Conservation (phyloP, 2,113 vertebrate genomes). For the Dryoscopus gambensis region DNA sequence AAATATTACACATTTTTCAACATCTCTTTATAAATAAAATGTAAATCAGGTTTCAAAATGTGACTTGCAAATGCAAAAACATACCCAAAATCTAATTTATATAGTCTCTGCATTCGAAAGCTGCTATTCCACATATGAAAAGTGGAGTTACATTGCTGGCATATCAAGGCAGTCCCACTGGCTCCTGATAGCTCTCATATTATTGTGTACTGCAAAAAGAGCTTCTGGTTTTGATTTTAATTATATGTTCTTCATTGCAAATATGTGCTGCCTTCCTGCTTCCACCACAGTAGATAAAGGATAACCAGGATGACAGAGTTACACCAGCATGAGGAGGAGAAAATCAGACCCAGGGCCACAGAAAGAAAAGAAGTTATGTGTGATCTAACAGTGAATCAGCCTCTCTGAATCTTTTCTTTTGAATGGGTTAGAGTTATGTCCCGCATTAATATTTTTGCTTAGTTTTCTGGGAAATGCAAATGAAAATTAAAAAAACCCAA, state of each 20-base stretch:
- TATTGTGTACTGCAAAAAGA: neutral
- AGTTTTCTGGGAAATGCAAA: slow-evolving; percentile 62
- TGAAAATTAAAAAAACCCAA: slow-evolving; percentile 44
- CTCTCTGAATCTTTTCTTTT: neutral
- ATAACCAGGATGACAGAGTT: neutral
- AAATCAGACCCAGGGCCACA: neutral
- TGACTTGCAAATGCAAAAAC: neutral
- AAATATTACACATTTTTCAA: neutral
- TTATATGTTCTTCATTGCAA: neutral
- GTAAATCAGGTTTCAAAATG: neutral
- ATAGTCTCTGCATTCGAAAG: neutral
- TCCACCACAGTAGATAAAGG: neutral
- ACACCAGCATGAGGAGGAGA: neutral
- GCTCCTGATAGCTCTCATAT: neutral
- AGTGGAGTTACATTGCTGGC: neutral
- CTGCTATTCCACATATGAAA: neutral
- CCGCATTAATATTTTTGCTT: slow-evolving; percentile 49
- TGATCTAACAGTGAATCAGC: neutral
- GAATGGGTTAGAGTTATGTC: neutral
- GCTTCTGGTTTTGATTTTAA: neutral
- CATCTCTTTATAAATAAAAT: neutral
- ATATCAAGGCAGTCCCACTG: neutral
- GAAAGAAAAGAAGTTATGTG: neutral
- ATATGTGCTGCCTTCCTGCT: neutral
- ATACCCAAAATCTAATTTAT: neutral